These are phyloP conservation scores for Melanotaenia nigrans DNA, from an alignment of 2,797 vertebrate species.

Conservation along the genomic window DNA sequence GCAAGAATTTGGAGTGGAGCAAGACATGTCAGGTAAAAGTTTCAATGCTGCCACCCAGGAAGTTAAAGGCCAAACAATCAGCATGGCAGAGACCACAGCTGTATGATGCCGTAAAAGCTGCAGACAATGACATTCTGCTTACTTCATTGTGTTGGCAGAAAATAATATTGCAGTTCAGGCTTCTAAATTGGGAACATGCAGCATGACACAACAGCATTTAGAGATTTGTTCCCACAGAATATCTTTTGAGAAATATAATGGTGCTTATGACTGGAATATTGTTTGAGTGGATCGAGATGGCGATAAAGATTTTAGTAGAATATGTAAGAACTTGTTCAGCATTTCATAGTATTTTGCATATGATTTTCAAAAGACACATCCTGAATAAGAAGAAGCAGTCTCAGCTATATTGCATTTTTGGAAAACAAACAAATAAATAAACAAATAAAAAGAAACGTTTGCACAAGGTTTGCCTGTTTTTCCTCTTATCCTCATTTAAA, in stretches of 20 bases:
- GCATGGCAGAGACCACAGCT: slow-evolving; percentile 67
- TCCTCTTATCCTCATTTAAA: neutral
- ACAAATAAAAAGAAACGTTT: neutral
- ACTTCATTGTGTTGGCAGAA: slow-evolving; percentile 28
- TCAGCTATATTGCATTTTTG: neutral
- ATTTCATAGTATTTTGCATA: too few species aligned
- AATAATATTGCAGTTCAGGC: slow-evolving; percentile 20
- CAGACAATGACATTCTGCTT: slow-evolving; percentile 32
- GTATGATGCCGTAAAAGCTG: slow-evolving; percentile 48
- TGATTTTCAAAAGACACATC: too few species aligned
- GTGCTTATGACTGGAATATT: neutral
- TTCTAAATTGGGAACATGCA: neutral
- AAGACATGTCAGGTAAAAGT: slow-evolving; percentile 69
- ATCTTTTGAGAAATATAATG: neutral
- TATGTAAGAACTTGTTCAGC: neutral
- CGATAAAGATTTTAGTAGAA: neutral
- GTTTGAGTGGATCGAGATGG: neutral
- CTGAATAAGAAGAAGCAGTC: neutral
- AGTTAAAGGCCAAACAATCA: slow-evolving; percentile 77
- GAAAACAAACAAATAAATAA: neutral
- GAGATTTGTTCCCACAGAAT: neutral
- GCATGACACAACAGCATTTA: neutral
- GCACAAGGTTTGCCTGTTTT: neutral
- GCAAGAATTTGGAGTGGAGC: slow-evolving; percentile 51
- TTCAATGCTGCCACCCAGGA: slow-evolving; percentile 68